These are phyloP conservation scores for Sciaenops ocellatus DNA, from an alignment of 2,797 vertebrate genomes.

Conservation along the genomic window DNA sequence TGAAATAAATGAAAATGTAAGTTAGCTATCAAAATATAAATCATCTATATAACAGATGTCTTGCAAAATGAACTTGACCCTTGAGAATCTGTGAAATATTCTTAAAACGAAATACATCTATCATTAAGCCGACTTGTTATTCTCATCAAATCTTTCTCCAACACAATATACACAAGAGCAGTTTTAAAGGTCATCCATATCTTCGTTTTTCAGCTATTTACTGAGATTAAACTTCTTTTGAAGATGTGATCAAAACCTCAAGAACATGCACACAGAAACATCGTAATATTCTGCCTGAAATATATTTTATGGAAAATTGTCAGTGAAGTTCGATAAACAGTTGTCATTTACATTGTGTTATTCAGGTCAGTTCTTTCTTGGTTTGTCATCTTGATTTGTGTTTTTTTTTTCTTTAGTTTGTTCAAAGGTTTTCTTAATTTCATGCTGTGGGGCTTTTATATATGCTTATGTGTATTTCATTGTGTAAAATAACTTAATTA, in stretches of 20 bases:
- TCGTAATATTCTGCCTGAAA: slow-evolving; percentile 25
- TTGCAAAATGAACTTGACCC: slow-evolving; percentile 27
- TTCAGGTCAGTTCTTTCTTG: slow-evolving; percentile 10
- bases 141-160: slow-evolving; percentile 19
- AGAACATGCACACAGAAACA: neutral
- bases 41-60: slow-evolving; percentile 5
- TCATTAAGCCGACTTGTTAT: slow-evolving; percentile 8
- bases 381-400: slow-evolving; percentile 14
- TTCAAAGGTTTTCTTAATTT: neutral
- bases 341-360: slow-evolving; percentile 13
- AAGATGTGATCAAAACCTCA: slow-evolving; percentile 57
- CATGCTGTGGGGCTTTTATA: neutral
- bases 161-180: neutral
- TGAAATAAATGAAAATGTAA: slow-evolving; percentile 14
- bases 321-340: slow-evolving; percentile 16
- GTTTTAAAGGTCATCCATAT: slow-evolving; percentile 44
- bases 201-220: slow-evolving; percentile 29
- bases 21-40: slow-evolving; percentile 1
- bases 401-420: slow-evolving; percentile 14
- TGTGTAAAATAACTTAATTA: neutral
- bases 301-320: slow-evolving; percentile 26
- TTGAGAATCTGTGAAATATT: slow-evolving; percentile 10
- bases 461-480: neutral
- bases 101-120: slow-evolving; percentile 26
- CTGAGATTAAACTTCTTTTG: slow-evolving; percentile 31